Evolutionary conservation across 2,888 invertebrate species (phyloP).

Genomic region (Eurytoma californica): DNA sequence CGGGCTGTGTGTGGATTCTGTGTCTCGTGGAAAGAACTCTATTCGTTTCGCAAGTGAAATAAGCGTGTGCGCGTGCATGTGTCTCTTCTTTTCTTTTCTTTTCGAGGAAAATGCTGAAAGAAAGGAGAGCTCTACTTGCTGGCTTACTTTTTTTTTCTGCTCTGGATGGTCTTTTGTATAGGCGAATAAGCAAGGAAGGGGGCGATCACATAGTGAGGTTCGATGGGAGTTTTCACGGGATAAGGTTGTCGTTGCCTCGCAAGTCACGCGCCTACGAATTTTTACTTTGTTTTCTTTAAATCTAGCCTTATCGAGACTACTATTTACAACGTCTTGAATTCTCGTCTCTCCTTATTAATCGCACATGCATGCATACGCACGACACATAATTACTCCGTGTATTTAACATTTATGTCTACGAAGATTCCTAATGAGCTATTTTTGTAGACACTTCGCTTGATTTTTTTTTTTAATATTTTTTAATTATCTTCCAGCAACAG

Average conservation of each 20-base stretch:
- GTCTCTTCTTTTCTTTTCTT: conserved; percentile 31
- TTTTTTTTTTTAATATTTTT: conserved; percentile 21
- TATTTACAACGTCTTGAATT: conserved; percentile 56
- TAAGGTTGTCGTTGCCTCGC: conserved; percentile 45
- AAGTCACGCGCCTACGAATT: conserved; percentile 52
- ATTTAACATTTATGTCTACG: conserved; percentile 52
- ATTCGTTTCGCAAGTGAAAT: conserved; percentile 37
- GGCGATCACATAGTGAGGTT: conserved; percentile 22
- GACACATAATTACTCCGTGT: conserved; percentile 54
- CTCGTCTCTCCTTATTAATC: conserved; percentile 26
- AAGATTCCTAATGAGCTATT: conserved; percentile 51
- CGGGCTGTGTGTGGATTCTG: background rate
- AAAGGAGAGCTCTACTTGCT: conserved; percentile 36
- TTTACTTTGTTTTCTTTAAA: conserved; percentile 56
- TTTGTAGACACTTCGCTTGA: conserved; percentile 48
- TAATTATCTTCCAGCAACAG: conserved; percentile 28
- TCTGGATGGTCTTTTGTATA: conserved; percentile 1
- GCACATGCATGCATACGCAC: conserved; percentile 53
- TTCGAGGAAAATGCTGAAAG: conserved; percentile 39
- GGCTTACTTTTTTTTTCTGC: conserved; percentile 23
- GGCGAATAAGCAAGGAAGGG: conserved; percentile 23
- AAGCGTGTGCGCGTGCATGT: conserved; percentile 54
- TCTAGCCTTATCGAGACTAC: conserved; percentile 55
- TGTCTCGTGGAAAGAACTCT: conserved; percentile 16
- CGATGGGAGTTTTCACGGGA: conserved; percentile 48